Base-by-base conservation (phyloP, 2,113 vertebrate species). In the Chaetorhynchus papuensis region DNA sequence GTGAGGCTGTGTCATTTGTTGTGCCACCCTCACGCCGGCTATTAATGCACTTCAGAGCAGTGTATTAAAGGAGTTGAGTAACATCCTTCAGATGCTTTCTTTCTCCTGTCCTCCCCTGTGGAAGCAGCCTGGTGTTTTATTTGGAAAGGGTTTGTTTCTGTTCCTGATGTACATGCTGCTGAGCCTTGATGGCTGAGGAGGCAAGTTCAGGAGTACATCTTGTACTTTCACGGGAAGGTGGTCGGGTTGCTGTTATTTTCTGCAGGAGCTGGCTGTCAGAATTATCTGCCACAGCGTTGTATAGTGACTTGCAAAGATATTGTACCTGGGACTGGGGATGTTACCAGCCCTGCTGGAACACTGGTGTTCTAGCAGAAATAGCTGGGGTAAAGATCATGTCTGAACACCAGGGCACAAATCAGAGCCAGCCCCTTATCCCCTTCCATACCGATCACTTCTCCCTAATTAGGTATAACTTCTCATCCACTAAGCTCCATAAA, bases 21-120 rank as follows among this genome's bases (percentile, higher is more conserved):
- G 3, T 33, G 15, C 45, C 50, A 0, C 24, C 47, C 50, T 18
- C 26, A 3, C 4, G 0, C 59, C 1, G 0, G 2, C 42, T 14
- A 6, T 10, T 18, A 77, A 45, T 94, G 87, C 27, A 47, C 88
- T 85, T 76, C 79, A 56, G 45, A 71, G 77, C 77, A 39, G 74
- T 2, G 77, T 2, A 20, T 52, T 60, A 39, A 50, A 75, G 54
- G 83, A 91, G 82, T 50, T 83, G 75, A 77, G 68, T 30, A 77
- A 89, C 65, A 37, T 70, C 94, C 87, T 81, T 89, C 81, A 50
- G 69, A 27, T 41, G 69, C 89, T 87, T 78, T 30, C 70, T 42
- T 57, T 37, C 76, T 76, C 28, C 63, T 65, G 41, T 26, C 54
- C 64, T 94, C 71, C 89, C 64, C n/a, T 42, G 70, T 90, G 91